Evolutionary conservation across 2,888 invertebrate species (phyloP), one percentile per base, ranked within the genome.

Genomic region (Bugulina stolonifera): DNA sequence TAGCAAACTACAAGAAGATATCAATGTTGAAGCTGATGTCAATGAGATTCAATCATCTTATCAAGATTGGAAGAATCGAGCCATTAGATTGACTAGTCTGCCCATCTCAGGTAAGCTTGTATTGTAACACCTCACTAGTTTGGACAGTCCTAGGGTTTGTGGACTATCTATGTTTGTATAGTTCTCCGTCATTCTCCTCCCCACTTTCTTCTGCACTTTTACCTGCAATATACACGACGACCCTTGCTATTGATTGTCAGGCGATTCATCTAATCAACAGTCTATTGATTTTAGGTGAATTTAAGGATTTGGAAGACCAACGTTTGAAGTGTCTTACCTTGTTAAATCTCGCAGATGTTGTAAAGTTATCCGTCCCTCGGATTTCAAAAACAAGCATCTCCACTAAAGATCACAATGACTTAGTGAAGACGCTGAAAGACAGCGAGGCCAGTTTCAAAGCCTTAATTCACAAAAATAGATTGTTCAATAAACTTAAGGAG

Each of bases 51-150:
- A 57, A n/a, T 57, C 57, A 57, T 22, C 57, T 25, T 57, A 57
- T 57, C 57, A 57, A 25, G 57, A 57, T 25, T 57, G 57, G 57
- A 57, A 57, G 23, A 57, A 57, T 57, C 57, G 23, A n/a, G 57
- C 23, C 57, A 57, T 57, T n/a, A 10, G 57, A n/a, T 5, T 57
- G 5, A 57, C 57, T 25, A 57, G 57, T 25, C 14, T 57, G 22
- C 57, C 10, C n/a, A n/a, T n/a, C n/a, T 5, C 25, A 18, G 18
- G 57, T 57, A n/a, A 25, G 57, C 25, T n/a, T 5, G 57, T 57
- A n/a, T 25, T 14, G 10, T 52, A 52, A 14, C 52, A 22, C 52
- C 22, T 52, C 22, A 10, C 52, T 52, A 14, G 22, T 52, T 22
- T 14, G 22, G 52, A 52, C 22, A 14, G 52, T 52, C 52, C 22